Percentiles rank a stretch among this genome's conserved stretches.
Evolutionary conservation across 2,888 invertebrate species (phyloP).

Genomic region (Raillietiella orientalis): DNA sequence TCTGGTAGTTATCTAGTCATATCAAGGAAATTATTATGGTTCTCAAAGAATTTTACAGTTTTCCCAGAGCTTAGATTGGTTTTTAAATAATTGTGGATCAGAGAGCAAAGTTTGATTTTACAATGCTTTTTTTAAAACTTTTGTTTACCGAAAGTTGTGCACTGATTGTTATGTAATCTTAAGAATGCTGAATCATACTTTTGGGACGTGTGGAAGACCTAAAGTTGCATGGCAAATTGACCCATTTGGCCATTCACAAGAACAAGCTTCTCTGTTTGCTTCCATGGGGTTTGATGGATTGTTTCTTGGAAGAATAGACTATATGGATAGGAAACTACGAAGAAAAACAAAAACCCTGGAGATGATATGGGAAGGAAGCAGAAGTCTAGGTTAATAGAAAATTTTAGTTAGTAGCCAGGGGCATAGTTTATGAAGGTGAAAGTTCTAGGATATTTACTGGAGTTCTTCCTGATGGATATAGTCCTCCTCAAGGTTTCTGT

Average conservation of each 20-base stretch:
- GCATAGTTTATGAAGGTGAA: conserved; percentile 10
- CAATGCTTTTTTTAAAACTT: no score
- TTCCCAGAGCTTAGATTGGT: no score
- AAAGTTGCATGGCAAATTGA: conserved; percentile 56
- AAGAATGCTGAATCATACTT: conserved; percentile 23
- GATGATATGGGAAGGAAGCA: conserved; percentile 42
- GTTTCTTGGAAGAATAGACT: conserved; percentile 57
- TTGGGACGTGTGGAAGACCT: conserved; percentile 38
- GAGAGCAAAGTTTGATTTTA: no score
- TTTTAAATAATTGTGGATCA: no score
- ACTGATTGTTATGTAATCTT: no score
- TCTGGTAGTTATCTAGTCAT: no score
- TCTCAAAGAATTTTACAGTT: no score
- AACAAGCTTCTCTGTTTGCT: conserved; percentile 30
- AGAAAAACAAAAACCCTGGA: conserved; percentile 28
- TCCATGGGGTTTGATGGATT: conserved; percentile 66
- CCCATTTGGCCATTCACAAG: conserved; percentile 56
- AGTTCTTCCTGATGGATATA: conserved; percentile 42
- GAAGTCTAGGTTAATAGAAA: conserved; percentile 7
- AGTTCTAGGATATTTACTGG: conserved; percentile 45
- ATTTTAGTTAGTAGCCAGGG: neutral
- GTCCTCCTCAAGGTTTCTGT: conserved; percentile 64
- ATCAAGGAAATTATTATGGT: no score
- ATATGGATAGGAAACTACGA: conserved; percentile 36
- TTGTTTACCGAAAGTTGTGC: no score